Evolutionary conservation across 2,113 vertebrate species (phyloP).

Genomic region (Mugil cephalus): DNA sequence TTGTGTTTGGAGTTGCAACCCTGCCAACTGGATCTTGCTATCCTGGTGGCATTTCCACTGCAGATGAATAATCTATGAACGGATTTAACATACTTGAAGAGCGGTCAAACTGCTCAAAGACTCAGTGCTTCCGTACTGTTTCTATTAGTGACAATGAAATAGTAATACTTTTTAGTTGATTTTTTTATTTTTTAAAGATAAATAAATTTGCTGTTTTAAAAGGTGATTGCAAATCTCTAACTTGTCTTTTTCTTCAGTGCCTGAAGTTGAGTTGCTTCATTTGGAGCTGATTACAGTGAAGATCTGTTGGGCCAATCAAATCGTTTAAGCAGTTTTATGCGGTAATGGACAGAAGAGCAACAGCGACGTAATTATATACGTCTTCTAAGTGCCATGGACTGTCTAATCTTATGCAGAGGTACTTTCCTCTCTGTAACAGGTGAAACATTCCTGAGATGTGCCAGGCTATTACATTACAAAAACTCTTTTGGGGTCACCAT

Average conservation of each 20-base stretch:
- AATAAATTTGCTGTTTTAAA: constrained; percentile 86
- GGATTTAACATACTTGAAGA: constrained; percentile 97
- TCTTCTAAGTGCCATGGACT: no score
- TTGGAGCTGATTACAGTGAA: no score
- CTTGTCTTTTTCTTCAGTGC: constrained; percentile 26
- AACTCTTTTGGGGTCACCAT: no score
- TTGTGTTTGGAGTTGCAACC: constrained; percentile 39
- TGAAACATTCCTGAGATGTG: no score
- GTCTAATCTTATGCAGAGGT: no score
- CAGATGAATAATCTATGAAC: constrained; percentile 78
- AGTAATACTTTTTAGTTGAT: constrained; percentile 90
- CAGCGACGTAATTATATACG: no score
- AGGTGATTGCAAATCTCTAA: constrained; percentile 47
- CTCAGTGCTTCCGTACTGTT: constrained; percentile 98
- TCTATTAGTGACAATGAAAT: constrained; percentile 89
- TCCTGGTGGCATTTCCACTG: constrained; percentile 56
- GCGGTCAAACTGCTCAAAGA: constrained; percentile 91
- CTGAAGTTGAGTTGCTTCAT: no score
- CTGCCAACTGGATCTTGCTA: constrained; percentile 36
- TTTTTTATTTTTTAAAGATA: constrained; percentile 81
- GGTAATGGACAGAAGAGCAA: no score
- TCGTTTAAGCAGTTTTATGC: no score
- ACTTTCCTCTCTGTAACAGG: no score
- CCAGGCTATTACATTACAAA: no score
- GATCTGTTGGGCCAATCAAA: no score